These are phyloP conservation scores for Papilio elwesi DNA, from an alignment of 2,888 invertebrate genomes.

Conservation along the genomic window DNA sequence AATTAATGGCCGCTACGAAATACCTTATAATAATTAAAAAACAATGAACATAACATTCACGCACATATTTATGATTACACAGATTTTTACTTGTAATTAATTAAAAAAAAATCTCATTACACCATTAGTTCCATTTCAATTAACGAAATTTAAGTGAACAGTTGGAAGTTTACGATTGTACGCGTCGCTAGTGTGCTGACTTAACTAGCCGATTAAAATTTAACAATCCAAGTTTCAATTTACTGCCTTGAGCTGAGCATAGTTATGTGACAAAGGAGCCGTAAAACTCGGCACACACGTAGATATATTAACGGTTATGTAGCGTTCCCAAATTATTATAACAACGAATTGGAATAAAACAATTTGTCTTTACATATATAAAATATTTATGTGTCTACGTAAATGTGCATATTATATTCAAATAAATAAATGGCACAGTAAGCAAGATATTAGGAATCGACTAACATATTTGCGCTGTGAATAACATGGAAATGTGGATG, in stretches of 20 bases:
- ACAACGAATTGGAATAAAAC: neutral
- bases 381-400: neutral
- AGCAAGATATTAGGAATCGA: too few species aligned
- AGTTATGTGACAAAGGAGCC: slow-evolving; percentile 21
- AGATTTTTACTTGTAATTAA: too few species aligned
- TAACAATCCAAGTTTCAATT: slow-evolving; percentile 52
- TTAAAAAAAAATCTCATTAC: too few species aligned
- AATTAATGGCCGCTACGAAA: too few species aligned
- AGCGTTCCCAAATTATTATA: neutral
- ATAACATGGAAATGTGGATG: too few species aligned
- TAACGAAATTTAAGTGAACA: slow-evolving; percentile 2
- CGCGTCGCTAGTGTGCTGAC: slow-evolving; percentile 1
- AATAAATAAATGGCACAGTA: too few species aligned
- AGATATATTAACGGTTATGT: neutral
- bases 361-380: neutral
- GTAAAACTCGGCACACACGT: neutral
- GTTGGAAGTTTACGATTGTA: slow-evolving; percentile 7
- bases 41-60: too few species aligned
- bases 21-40: too few species aligned
- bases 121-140: neutral
- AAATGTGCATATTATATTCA: too few species aligned
- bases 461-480: too few species aligned
- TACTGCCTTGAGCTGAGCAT: slow-evolving; percentile 41
- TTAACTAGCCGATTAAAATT: slow-evolving; percentile 51
- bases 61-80: too few species aligned